Conservation (phyloP, 2,113 vertebrate species). For the Galbula dea region DNA sequence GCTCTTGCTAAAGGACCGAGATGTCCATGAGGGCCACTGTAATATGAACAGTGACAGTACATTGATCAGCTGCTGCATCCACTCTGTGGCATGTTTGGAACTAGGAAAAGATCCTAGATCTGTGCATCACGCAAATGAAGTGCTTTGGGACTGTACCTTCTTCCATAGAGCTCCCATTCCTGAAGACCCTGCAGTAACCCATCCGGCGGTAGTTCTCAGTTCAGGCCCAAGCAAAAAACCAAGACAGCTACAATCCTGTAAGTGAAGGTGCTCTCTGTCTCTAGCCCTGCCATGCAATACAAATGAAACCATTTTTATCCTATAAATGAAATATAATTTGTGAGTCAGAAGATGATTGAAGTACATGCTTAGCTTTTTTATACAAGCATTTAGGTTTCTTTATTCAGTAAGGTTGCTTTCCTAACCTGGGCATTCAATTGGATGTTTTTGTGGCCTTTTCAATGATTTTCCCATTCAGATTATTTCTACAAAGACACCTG, state of each 20-base stretch:
- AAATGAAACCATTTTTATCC: background rate
- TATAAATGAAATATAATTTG: background rate
- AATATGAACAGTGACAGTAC: background rate
- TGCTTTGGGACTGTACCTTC: background rate
- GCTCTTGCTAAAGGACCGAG: background rate
- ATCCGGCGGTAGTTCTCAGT: background rate
- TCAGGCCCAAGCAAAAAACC: background rate
- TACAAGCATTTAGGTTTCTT: background rate
- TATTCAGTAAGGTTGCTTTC: background rate
- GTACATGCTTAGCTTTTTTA: background rate
- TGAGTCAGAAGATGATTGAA: background rate
- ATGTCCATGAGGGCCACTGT: background rate
- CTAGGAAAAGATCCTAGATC: background rate
- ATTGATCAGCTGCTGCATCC: background rate
- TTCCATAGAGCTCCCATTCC: background rate
- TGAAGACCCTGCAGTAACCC: background rate
- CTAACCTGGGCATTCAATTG: background rate
- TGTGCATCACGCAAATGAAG: background rate
- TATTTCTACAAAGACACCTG: background rate
- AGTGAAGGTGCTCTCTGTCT: background rate
- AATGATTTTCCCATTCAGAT: background rate
- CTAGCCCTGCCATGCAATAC: background rate
- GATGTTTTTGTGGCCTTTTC: background rate
- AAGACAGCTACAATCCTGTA: rapidly evolving
- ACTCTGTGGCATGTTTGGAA: background rate